phyloP scores from a whole-genome alignment of 2,888 invertebrate species.

The Bembecia ichneumoniformis region DNA sequence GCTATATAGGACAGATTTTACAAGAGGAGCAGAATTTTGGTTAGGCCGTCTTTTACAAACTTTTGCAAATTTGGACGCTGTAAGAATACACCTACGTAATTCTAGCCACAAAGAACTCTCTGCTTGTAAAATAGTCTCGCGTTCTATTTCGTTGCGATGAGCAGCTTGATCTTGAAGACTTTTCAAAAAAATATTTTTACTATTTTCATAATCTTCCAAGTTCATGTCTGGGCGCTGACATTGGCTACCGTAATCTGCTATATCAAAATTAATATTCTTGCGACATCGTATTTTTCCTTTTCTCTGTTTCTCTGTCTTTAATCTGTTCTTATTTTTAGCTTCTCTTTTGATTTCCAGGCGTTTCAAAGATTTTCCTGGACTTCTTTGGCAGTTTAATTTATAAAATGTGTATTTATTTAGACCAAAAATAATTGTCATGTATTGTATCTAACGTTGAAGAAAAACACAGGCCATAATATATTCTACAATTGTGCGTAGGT shows the following conservation, averaged over 20 bases:
- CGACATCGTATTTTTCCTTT: too few relatives aligned
- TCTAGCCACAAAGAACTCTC: neutral
- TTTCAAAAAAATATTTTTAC: neutral
- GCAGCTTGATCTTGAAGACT: neutral
- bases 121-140: neutral
- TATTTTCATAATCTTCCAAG: neutral
- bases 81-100: neutral
- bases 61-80: neutral
- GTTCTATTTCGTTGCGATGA: neutral
- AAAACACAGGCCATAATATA: too few relatives aligned
- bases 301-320: too few relatives aligned
- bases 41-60: neutral
- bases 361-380: too few relatives aligned
- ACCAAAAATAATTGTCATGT: too few relatives aligned
- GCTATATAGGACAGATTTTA: neutral
- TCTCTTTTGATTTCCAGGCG: too few relatives aligned
- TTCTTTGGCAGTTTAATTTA: too few relatives aligned
- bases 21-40: neutral
- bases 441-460: too few relatives aligned
- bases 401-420: too few relatives aligned
- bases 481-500: too few relatives aligned
- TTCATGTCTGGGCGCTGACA: neutral
- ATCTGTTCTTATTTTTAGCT: too few relatives aligned
- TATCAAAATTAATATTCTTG: neutral
- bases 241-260: neutral